Percentiles rank a stretch among this genome's conserved stretches.
Conservation (phyloP, 2,113 vertebrate species). For the Semicossyphus pulcher region DNA sequence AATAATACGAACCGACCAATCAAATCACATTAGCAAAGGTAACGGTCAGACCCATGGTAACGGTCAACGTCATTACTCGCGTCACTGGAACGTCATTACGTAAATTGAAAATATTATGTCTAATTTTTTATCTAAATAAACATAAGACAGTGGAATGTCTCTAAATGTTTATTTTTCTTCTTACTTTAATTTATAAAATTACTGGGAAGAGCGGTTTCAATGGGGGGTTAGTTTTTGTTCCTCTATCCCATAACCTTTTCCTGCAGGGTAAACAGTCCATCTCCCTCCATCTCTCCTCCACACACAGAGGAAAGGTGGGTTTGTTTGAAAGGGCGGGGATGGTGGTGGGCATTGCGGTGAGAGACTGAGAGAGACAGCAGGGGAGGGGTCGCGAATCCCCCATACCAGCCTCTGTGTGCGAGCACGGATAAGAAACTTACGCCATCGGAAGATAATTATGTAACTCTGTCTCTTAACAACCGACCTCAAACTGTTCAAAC, state of each 20-base stretch:
- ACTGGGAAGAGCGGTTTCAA: too few species aligned
- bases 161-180: too few species aligned
- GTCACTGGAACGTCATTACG: too few species aligned
- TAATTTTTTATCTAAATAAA: too few species aligned
- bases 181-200: too few species aligned
- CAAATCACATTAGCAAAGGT: too few species aligned
- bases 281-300: constrained; percentile 37
- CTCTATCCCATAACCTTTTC: neutral
- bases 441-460: constrained; percentile 82
- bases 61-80: too few species aligned
- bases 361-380: neutral
- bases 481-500: constrained; percentile 67
- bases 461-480: constrained; percentile 78
- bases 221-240: neutral
- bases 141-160: too few species aligned
- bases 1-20: too few species aligned
- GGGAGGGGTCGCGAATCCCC: constrained; percentile 26
- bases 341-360: constrained; percentile 31
- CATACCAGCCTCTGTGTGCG: constrained; percentile 9
- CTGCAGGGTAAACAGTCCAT: neutral
- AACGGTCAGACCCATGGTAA: too few species aligned
- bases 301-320: constrained; percentile 14
- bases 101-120: too few species aligned
- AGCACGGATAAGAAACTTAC: constrained; percentile 76
- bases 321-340: constrained; percentile 1